These are phyloP conservation scores for Pseudobourletiella spinata DNA, from an alignment of 1,140 invertebrate species.

Conservation along the genomic window DNA sequence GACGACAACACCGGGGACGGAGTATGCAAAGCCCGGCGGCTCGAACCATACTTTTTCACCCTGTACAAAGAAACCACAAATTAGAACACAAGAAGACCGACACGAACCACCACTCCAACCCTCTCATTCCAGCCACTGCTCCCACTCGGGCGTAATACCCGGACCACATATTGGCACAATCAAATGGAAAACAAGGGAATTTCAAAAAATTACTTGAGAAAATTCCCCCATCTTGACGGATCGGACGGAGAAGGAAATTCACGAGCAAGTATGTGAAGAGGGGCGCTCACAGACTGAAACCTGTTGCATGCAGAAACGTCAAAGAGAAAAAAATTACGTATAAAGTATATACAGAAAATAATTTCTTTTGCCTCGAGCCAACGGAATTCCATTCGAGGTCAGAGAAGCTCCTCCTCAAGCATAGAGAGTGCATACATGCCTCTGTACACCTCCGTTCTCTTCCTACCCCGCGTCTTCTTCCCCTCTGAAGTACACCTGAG, in stretches of 20 bases:
- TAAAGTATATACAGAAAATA: background rate
- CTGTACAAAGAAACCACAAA: background rate
- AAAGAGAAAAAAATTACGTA: background rate
- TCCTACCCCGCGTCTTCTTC: no score
- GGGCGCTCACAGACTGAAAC: background rate
- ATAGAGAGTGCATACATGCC: no score
- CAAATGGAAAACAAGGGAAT: background rate
- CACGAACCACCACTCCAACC: background rate
- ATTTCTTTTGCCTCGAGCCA: background rate
- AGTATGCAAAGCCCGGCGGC: background rate
- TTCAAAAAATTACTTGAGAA: background rate
- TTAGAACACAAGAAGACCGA: background rate
- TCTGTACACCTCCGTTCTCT: no score
- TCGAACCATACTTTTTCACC: constrained; percentile 16
- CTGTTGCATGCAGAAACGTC: background rate
- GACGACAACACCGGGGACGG: constrained; percentile 1
- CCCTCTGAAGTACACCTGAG: no score
- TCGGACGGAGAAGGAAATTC: background rate
- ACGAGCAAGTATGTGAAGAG: no score
- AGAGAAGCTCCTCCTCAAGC: no score
- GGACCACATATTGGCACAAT: no score
- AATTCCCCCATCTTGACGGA: background rate
- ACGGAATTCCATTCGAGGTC: constrained; percentile 8
- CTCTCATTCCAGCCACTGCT: background rate
- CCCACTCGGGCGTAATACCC: no score